A percentile compares a stretch with the other conserved stretches of the same genome.
Conservation (phyloP, 2,113 vertebrate genomes). For the Amphiprion percula region DNA sequence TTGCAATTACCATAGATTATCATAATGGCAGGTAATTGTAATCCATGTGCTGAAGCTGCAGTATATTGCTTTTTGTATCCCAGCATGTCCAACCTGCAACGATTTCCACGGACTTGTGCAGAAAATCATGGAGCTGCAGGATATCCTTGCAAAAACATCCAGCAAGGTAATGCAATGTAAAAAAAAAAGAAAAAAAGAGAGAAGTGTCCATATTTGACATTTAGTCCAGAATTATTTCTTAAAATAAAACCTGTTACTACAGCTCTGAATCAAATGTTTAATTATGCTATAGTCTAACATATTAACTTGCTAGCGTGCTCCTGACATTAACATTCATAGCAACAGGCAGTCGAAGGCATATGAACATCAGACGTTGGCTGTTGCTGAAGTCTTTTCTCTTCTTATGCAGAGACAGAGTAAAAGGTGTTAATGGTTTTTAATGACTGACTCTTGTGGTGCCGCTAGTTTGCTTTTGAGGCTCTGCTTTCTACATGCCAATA, state of each 20-base stretch:
- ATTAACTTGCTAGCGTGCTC: neutral
- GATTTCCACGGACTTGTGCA: constrained; percentile 99
- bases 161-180: constrained; percentile 89
- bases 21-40: neutral
- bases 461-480: constrained; percentile 27
- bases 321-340: constrained; percentile 20
- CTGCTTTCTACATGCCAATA: constrained; percentile 28
- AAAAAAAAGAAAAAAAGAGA: no score
- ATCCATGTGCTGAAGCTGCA: neutral
- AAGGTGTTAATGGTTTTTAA: constrained; percentile 37
- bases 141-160: constrained; percentile 97
- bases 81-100: constrained; percentile 98
- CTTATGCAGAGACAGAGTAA: constrained; percentile 20
- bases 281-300: neutral
- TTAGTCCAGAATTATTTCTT: neutral
- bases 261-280: constrained; percentile 7
- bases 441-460: constrained; percentile 28
- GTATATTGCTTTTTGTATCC: constrained; percentile 55
- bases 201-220: neutral
- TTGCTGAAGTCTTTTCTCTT: constrained; percentile 29
- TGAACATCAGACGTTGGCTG: constrained; percentile 9
- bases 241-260: neutral
- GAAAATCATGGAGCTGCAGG: constrained; percentile 99
- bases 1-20: neutral
- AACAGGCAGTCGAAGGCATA: constrained; percentile 34